Evolutionary conservation across 2,888 invertebrate species (phyloP), one percentile per base, ranked within the genome.

Genomic region (Anorthoa munda): DNA sequence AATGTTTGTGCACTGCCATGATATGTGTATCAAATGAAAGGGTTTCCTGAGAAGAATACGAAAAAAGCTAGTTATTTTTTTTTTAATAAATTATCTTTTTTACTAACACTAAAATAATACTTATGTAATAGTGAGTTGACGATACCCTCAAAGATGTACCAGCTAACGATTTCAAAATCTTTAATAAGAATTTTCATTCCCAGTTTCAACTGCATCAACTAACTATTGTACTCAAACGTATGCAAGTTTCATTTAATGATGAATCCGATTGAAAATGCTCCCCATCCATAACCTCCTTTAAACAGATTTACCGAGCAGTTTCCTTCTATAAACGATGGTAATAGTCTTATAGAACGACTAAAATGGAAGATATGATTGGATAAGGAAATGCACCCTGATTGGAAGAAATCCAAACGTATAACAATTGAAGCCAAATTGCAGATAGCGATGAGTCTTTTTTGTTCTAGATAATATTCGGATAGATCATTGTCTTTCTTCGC

Each of bases 381-480:
- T 71, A 64, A 64, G 58, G 69, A 74, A 65, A 79, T 67, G 63
- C 80, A 70, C 55, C 50, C 75, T 84, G 68, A 84, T 84, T 82
- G 82, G 84, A 81, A 66, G 53, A 58, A 50, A 55, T 84, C 82
- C 82, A 82, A 77, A 73, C 77, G 66, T 77, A 68, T 81, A 51
- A 72, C 76, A 72, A 74, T 77, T 64, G 67, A 67, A 66, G 82
- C 84, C 81, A 77, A 84, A 84, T 74, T 69, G 73, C 68, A 69
- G 69, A 82, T 69, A 74, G 66, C 73, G 56, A 48, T 68, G 26
- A 71, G 65, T 71, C n/a, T 66, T 79, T 79, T 79, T 68, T 79
- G 60, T 71, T 71, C 45, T 18, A 50, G 21, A 31, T 50, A 71
- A 7, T 46, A 77, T 58, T 13, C 64, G 46, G 39, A 31, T 68